These are phyloP conservation scores for Ophonus ardosiacus DNA, from an alignment of 2,888 invertebrate species.

Conservation along the genomic window DNA sequence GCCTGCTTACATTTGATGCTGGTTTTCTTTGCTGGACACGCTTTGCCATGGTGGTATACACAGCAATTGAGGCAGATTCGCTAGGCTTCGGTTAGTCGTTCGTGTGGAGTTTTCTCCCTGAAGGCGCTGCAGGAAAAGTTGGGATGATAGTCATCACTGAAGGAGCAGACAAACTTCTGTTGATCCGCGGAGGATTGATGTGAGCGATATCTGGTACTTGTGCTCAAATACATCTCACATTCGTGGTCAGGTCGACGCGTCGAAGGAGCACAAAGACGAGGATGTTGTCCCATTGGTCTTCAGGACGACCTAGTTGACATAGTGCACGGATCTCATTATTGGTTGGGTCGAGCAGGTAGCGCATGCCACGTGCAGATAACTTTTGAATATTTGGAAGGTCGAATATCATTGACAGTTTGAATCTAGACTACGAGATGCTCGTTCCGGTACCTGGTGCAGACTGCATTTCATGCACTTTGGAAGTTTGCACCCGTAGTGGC, in stretches of 20 bases:
- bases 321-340: background rate
- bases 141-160: too few species aligned
- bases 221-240: background rate
- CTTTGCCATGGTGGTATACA: too few species aligned
- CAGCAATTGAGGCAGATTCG: too few species aligned
- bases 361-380: background rate
- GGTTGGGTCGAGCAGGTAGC: background rate
- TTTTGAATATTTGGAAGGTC: background rate
- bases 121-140: too few species aligned
- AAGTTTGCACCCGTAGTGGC: background rate
- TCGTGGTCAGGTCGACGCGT: background rate
- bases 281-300: background rate
- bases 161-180: too few species aligned
- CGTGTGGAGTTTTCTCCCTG: too few species aligned
- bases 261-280: background rate
- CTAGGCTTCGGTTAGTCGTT: too few species aligned
- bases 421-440: background rate
- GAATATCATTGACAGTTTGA: background rate
- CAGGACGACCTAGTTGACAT: background rate
- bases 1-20: too few species aligned
- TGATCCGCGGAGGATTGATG: background rate
- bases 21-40: too few species aligned
- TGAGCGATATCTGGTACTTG: background rate
- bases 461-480: background rate
- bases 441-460: background rate